Conservation (phyloP, 2,888 invertebrate genomes). For the Arenicola marina region DNA sequence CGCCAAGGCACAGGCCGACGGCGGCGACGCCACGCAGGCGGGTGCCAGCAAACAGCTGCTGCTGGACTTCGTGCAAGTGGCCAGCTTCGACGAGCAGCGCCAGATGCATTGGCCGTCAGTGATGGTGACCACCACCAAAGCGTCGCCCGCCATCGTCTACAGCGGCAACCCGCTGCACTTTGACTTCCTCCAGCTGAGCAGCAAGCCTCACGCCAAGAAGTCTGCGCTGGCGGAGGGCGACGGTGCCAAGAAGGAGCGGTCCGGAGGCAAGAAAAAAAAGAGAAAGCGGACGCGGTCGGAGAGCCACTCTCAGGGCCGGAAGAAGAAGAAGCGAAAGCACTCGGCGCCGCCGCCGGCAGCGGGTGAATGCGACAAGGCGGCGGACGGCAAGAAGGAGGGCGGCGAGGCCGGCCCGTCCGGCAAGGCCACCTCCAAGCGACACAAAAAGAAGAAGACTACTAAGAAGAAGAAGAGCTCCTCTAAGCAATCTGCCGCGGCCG, state of each 20-base stretch:
- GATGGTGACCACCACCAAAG: slow-evolving; percentile 51
- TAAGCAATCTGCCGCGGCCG: too few relatives aligned
- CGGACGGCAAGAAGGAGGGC: too few relatives aligned
- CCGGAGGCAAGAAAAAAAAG: background rate
- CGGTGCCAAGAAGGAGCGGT: background rate
- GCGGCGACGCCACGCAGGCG: background rate
- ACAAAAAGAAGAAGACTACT: slow-evolving; percentile 34
- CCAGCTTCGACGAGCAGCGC: slow-evolving; percentile 44
- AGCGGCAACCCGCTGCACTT: slow-evolving; percentile 57
- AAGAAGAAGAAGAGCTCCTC: background rate
- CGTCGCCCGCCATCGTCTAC: slow-evolving; percentile 44
- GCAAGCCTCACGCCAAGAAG: background rate
- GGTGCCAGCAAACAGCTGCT: too few relatives aligned
- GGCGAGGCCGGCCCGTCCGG: too few relatives aligned
- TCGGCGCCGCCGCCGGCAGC: too few relatives aligned
- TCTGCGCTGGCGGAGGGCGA: background rate
- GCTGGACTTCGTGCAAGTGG: slow-evolving; percentile 21
- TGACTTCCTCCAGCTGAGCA: slow-evolving; percentile 47
- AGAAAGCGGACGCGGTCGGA: slow-evolving; percentile 5
- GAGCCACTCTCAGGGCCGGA: background rate
- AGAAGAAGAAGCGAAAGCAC: slow-evolving; percentile 9
- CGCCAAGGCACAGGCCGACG: background rate
- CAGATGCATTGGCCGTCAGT: slow-evolving; percentile 56
- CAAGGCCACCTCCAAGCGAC: too few relatives aligned
- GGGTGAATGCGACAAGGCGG: too few relatives aligned